Evolutionary conservation across 2,797 vertebrate species (phyloP).

Genomic region (Thripadectes ignobilis): DNA sequence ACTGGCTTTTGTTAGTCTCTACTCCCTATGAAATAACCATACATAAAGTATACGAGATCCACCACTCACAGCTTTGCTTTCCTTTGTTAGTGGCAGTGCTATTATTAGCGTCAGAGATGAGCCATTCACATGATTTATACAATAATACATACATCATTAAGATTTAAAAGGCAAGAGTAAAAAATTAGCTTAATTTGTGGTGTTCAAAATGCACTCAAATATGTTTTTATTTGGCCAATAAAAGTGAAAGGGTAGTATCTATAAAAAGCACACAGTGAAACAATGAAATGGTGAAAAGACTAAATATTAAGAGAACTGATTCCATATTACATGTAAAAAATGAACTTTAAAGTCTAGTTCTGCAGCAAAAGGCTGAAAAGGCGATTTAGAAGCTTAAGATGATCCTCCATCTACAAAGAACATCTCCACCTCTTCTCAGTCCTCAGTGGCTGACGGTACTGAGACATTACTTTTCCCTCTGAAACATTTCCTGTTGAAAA

Average conservation of each 20-base stretch:
- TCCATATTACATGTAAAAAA: not conserved
- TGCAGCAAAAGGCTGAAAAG: not conserved
- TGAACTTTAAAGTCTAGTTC: not conserved
- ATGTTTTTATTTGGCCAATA: not conserved
- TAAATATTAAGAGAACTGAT: not conserved
- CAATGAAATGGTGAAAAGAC: not conserved
- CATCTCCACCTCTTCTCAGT: not conserved
- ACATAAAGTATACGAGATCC: not conserved
- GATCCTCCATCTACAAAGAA: not conserved
- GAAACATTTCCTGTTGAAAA: not conserved
- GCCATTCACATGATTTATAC: not conserved
- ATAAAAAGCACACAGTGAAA: not conserved
- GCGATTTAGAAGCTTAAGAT: not conserved
- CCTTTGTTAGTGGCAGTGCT: not conserved
- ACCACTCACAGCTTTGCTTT: not conserved
- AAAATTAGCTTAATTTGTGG: conserved; percentile 6
- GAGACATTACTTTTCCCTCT: not conserved
- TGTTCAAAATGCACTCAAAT: not conserved
- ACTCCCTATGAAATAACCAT: not conserved
- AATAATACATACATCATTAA: not conserved
- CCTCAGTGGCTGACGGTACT: not conserved
- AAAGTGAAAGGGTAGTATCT: not conserved
- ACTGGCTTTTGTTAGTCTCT: not conserved
- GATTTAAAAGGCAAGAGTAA: conserved; percentile 10
- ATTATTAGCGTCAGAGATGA: not conserved